Conservation (phyloP, 2,888 invertebrate genomes). For the Plebejus anna region DNA sequence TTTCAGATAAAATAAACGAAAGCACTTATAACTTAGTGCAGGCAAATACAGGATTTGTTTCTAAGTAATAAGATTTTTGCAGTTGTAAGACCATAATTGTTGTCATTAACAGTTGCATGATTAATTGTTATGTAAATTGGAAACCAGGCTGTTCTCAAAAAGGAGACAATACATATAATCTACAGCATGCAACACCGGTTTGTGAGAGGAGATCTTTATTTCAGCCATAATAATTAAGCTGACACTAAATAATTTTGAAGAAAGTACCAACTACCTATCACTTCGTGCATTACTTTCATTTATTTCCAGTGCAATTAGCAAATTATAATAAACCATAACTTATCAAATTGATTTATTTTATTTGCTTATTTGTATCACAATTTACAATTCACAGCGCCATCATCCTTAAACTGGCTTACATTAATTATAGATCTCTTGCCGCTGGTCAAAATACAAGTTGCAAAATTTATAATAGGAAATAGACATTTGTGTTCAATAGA, state of each 20-base stretch:
- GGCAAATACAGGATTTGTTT: background rate
- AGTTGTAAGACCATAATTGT: background rate
- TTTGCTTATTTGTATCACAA: background rate
- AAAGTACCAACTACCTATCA: background rate
- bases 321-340: background rate
- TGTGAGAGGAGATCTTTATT: background rate
- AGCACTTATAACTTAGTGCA: background rate
- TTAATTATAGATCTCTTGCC: no score
- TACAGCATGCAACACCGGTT: background rate
- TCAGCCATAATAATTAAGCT: background rate
- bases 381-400: no score
- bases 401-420: no score
- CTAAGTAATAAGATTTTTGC: background rate
- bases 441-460: background rate
- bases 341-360: background rate
- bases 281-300: background rate
- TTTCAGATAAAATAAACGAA: background rate
- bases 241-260: background rate
- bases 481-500: background rate
- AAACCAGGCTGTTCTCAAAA: background rate
- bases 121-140: background rate
- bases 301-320: background rate
- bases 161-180: slow-evolving; percentile 2
- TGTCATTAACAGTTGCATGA: background rate
- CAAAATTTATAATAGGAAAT: background rate